These are phyloP conservation scores for Diplolepis rosae DNA, from an alignment of 2,888 invertebrate genomes.

Conservation along the genomic window DNA sequence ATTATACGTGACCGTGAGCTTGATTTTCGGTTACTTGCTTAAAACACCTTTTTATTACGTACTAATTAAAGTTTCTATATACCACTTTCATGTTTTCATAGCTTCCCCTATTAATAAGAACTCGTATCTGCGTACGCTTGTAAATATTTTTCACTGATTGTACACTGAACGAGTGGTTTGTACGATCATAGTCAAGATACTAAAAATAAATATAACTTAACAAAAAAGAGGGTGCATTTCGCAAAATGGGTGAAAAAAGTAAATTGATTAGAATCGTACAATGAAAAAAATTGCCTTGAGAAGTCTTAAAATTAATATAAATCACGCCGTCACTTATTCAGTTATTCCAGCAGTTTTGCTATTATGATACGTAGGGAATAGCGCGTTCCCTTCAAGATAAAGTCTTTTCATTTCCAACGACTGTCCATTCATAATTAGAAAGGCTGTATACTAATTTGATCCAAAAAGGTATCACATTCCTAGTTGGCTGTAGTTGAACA, in stretches of 20 bases:
- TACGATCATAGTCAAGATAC: conserved; percentile 13
- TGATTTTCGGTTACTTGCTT: neutral
- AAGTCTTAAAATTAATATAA: conserved; percentile 32
- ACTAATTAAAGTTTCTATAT: conserved; percentile 8
- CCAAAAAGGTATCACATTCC: conserved; percentile 65
- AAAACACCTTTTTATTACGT: conserved; percentile 24
- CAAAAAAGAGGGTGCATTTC: conserved; percentile 6
- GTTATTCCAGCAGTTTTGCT: neutral
- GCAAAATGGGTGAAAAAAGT: neutral
- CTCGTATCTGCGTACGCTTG: neutral
- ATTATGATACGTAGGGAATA: conserved; percentile 13
- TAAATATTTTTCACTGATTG: conserved; percentile 21
- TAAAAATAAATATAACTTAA: neutral
- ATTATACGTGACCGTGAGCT: conserved; percentile 11
- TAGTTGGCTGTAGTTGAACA: conserved; percentile 63
- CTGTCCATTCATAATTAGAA: conserved; percentile 52
- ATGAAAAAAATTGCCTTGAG: conserved; percentile 3
- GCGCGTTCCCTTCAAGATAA: conserved; percentile 24
- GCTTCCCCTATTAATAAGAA: neutral
- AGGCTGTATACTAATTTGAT: conserved; percentile 58
- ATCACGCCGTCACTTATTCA: conserved; percentile 29
- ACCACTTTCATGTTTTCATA: neutral
- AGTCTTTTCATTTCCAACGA: conserved; percentile 34
- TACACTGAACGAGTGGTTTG: conserved; percentile 14
- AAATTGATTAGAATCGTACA: neutral